Evolutionary conservation across 2,113 vertebrate genomes (phyloP).

Genomic region (Actenoides lindsayi): DNA sequence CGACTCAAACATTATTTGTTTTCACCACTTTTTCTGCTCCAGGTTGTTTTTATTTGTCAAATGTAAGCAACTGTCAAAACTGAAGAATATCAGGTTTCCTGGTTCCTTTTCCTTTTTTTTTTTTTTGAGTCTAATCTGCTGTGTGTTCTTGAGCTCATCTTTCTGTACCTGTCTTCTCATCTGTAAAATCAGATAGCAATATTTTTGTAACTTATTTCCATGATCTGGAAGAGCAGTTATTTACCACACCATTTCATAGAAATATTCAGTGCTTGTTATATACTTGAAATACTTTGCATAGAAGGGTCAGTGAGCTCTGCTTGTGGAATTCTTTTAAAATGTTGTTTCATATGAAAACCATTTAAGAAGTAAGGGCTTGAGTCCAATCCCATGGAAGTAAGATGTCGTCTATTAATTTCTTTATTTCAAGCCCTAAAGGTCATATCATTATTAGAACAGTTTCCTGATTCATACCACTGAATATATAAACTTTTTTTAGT

Average conservation of each 20-base stretch:
- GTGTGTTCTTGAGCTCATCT: not conserved
- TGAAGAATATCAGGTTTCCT: not conserved
- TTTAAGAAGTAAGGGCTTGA: not conserved
- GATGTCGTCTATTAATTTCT: not conserved
- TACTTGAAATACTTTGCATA: not conserved
- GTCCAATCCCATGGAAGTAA: not conserved
- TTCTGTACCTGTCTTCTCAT: not conserved
- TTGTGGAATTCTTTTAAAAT: not conserved
- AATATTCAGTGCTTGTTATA: not conserved
- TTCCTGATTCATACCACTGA: not conserved
- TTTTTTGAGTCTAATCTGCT: not conserved
- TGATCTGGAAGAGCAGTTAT: not conserved
- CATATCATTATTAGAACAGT: not conserved
- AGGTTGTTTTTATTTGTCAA: not conserved
- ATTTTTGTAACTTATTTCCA: not conserved
- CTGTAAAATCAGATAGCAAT: not conserved
- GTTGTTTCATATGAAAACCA: not conserved
- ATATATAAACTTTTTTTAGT: not conserved
- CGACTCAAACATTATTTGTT: not conserved
- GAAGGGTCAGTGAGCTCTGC: not conserved
- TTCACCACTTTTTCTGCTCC: not conserved
- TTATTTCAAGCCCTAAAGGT: not conserved
- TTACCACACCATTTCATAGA: not conserved
- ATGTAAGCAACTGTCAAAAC: not conserved
- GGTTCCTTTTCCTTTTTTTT: not conserved